Evolutionary conservation across 2,113 vertebrate species (phyloP).

Genomic region (Austrofundulus limnaeus): DNA sequence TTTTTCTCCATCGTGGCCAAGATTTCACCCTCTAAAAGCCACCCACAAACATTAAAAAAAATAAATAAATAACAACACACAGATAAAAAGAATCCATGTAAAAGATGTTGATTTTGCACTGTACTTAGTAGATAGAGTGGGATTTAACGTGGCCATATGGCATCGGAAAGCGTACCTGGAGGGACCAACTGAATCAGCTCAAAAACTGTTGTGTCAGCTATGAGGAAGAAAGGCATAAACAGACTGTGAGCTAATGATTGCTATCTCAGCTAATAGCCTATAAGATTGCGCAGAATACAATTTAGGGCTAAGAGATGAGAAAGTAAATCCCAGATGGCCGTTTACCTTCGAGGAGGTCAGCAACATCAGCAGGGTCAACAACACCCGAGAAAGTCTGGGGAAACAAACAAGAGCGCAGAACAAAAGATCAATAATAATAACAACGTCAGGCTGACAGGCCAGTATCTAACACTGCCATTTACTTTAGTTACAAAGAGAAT

Average conservation of each 20-base stretch:
- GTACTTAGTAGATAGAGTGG: conserved; percentile 34
- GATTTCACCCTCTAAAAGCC: conserved; percentile 82
- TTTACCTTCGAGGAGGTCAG: conserved; percentile 89
- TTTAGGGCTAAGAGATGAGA: conserved; percentile 54
- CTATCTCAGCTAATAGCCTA: conserved; percentile 58
- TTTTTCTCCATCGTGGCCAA: conserved; percentile 86
- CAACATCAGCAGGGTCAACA: conserved; percentile 90
- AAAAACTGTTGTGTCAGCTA: conserved; percentile 90
- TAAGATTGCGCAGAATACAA: conserved; percentile 53
- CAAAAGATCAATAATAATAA: conserved; percentile 55
- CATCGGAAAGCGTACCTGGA: conserved; percentile 84
- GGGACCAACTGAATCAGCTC: conserved; percentile 91
- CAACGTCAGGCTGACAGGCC: conserved; percentile 38
- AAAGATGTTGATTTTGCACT: conserved; percentile 37
- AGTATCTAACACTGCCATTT: conserved; percentile 16
- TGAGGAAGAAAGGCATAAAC: conserved; percentile 67
- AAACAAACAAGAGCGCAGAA: conserved; percentile 43
- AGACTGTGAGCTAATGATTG: conserved; percentile 58
- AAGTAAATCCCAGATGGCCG: conserved; percentile 52
- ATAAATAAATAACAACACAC: too few relatives aligned
- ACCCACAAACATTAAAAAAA: conserved; percentile 10
- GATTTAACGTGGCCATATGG: conserved; percentile 35
- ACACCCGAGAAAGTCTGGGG: conserved; percentile 82
- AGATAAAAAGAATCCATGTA: conserved; percentile 33
- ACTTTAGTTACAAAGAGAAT: conserved; percentile 5